Base-by-base conservation (phyloP, 2,888 invertebrate species). In the Punctoribates punctum region DNA sequence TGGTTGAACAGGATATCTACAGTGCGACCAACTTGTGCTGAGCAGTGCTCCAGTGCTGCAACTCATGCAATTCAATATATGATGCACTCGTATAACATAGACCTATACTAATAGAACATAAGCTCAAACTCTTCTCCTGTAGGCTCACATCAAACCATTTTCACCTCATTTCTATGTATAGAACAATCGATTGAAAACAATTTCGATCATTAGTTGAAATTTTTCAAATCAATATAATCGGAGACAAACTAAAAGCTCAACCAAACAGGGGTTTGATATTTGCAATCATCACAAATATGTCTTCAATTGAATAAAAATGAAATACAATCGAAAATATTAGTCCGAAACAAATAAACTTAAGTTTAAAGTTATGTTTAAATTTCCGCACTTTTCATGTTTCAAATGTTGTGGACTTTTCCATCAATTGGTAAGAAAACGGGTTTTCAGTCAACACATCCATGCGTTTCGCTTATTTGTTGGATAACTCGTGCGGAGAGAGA, bases 61-160 rank as follows among this genome's bases (percentile, higher is more conserved):
- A 62, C 67, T 67, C 67, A 67, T 67, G 67, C 67, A 67, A 67
- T 67, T 67, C 67, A 67, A 67, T 67, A 67, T 67, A 67, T 67
- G 67, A 67, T 67, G 67, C 38, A 67, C 67, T 38, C 38, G 38
- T 67, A 29, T n/a, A 57, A 9, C 62, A n/a, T 67, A 67, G 67
- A 67, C 67, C 67, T 67, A 67, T 67, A 65, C 62, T 65, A 11
- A n/a, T 11, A 17, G 34, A 8, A 60, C 60, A 60, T 60, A 25
- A 27, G 25, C 60, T 60, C n/a, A 62, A 62, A 62, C 62, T 67
- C 11, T 67, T 38, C 38, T 8, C 67, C 34, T 38, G 38, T 67
- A 38, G 38, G 67, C 38, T 38, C 1, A 67, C 29, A 67, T 67
- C 67, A 38, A 17, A 34, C 38, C 25, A n/a, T 38, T 29, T 67